Percentiles rank a stretch among this genome's conserved stretches.
Conservation (phyloP, 53 echinoderm and acorn worm genomes). For the Stichopus horrens region DNA sequence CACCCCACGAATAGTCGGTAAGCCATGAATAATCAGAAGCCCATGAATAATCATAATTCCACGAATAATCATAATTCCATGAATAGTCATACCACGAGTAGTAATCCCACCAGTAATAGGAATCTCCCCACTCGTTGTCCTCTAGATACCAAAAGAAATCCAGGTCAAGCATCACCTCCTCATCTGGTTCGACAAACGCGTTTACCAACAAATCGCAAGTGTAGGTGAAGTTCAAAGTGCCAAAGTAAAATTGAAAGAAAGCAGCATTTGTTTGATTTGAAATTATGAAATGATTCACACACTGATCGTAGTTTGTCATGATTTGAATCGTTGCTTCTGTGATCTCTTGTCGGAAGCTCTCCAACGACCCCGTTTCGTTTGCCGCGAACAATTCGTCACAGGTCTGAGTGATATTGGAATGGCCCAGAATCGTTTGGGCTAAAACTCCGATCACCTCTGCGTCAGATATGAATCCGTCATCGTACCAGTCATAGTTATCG, state of each 20-base stretch:
- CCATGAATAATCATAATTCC: background rate
- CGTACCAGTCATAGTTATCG: background rate
- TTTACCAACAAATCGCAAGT: slow-evolving; percentile 35
- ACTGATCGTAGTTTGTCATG: background rate
- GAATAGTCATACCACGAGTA: background rate
- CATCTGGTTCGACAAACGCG: slow-evolving; percentile 40
- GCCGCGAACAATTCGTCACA: slow-evolving; percentile 58
- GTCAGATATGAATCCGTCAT: background rate
- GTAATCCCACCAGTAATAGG: background rate
- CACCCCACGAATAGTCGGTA: slow-evolving; percentile 9
- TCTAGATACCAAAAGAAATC: background rate
- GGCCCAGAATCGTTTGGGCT: slow-evolving; percentile 54
- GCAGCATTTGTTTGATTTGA: background rate
- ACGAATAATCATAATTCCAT: background rate
- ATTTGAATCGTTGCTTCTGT: background rate
- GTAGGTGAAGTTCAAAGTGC: background rate
- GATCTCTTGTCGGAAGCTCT: background rate
- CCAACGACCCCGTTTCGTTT: slow-evolving; percentile 30
- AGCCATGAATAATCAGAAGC: background rate
- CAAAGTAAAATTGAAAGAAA: background rate
- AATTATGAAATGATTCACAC: background rate
- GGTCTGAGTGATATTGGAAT: slow-evolving; percentile 43
- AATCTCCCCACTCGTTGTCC: background rate
- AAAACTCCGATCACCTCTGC: slow-evolving; percentile 49
- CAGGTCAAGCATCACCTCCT: background rate